phyloP scores from a whole-genome alignment of 2,797 vertebrate genomes.

The Phylloscopus collybita region DNA sequence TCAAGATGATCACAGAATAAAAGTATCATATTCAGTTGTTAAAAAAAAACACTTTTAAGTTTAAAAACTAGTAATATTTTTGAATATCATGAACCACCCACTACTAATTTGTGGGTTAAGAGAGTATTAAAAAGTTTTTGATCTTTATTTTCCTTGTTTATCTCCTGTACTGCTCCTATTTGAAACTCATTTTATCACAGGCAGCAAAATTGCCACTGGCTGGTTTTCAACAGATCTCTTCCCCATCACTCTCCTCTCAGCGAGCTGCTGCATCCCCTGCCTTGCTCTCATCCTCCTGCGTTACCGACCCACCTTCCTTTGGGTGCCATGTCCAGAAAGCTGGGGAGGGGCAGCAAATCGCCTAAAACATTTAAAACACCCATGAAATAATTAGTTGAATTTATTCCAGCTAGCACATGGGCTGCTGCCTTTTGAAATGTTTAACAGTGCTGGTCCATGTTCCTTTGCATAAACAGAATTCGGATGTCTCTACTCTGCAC shows the following conservation, averaged over 20 bases:
- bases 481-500: not conserved
- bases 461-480: not conserved
- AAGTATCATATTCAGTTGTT: not conserved
- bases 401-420: not conserved
- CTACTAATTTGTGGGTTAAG: not conserved
- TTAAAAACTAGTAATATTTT: not conserved
- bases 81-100: not conserved
- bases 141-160: not conserved
- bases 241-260: not conserved
- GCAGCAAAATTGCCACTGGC: not conserved
- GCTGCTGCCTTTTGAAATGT: not conserved
- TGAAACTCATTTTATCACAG: not conserved
- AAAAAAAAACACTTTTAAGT: not conserved
- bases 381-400: not conserved
- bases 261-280: not conserved
- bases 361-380: not conserved
- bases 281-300: not conserved
- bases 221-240: not conserved
- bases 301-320: not conserved
- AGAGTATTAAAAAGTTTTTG: not conserved
- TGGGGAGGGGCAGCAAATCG: not conserved
- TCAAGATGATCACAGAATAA: fast-evolving
- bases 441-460: not conserved
- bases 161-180: not conserved
- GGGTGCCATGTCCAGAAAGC: not conserved